Evolutionary conservation across 2,797 vertebrate genomes (phyloP).

Genomic region (Mormyrus hasselquistii): DNA sequence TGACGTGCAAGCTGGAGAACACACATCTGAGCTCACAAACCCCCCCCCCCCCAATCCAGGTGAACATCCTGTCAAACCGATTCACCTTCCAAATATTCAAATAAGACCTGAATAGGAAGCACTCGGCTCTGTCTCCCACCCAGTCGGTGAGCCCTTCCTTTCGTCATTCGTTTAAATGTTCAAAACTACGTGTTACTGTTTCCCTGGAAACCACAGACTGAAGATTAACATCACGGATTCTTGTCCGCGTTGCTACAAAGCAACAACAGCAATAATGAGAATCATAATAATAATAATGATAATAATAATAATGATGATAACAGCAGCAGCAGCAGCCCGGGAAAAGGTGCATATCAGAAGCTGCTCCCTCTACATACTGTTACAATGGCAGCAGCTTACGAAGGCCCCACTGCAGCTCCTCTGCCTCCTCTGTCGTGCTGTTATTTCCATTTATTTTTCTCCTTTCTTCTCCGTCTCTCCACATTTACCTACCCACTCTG

Average conservation of each 20-base stretch:
- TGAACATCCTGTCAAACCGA: not conserved
- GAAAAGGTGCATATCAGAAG: not conserved
- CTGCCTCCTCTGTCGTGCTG: not conserved
- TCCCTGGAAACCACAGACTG: constrained; percentile 8
- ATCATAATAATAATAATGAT: not conserved
- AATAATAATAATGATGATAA: not conserved
- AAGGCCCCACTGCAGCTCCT: not conserved
- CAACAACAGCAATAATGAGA: not conserved
- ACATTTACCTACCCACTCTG: not conserved
- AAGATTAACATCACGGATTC: not conserved
- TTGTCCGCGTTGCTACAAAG: not conserved
- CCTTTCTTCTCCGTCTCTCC: not conserved
- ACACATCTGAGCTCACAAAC: not conserved
- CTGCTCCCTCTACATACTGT: not conserved
- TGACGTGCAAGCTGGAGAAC: not conserved
- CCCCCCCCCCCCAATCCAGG: not conserved
- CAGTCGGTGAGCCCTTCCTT: not conserved
- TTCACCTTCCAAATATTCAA: not conserved
- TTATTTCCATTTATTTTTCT: not conserved
- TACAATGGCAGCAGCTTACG: no score
- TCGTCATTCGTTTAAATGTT: not conserved
- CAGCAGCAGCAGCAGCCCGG: not conserved
- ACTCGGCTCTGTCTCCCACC: not conserved
- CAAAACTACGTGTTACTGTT: not conserved
- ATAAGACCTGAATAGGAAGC: not conserved